phyloP scores from a whole-genome alignment of 2,888 invertebrate species.

The Malachius bipustulatus region DNA sequence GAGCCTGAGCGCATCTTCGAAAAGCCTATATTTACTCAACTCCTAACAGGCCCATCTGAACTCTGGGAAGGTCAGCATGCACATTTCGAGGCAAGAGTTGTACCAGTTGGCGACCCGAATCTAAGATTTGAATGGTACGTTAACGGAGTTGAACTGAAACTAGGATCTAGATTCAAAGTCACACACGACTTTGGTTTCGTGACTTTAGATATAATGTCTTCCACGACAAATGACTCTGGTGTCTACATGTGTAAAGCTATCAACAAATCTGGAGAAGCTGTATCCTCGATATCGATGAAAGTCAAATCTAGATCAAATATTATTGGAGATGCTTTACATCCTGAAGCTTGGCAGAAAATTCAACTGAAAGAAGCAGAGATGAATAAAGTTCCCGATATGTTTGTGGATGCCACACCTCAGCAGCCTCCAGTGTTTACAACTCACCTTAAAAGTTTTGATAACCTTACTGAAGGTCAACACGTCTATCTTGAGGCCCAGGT shows the following conservation, averaged over 20 bases:
- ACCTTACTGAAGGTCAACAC: constrained; percentile 75
- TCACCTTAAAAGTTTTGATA: constrained; percentile 74
- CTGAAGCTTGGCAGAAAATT: constrained; percentile 87
- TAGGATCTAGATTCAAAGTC: constrained; percentile 84
- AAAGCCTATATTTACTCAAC: constrained; percentile 84
- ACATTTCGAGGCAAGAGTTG: constrained; percentile 82
- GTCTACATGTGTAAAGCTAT: constrained; percentile 89
- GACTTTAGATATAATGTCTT: constrained; percentile 80
- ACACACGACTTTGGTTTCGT: constrained; percentile 92
- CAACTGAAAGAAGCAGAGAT: constrained; percentile 83
- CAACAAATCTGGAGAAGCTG: constrained; percentile 88
- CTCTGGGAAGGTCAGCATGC: constrained; percentile 86
- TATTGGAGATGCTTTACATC: constrained; percentile 73
- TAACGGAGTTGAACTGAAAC: constrained; percentile 84
- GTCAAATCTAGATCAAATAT: constrained; percentile 75
- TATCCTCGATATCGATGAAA: constrained; percentile 81
- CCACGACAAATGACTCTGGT: constrained; percentile 81
- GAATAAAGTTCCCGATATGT: constrained; percentile 82
- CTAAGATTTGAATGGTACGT: constrained; percentile 92
- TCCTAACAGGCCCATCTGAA: constrained; percentile 78
- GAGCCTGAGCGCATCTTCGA: constrained; percentile 74
- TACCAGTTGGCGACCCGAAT: constrained; percentile 87
- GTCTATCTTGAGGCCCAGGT: constrained; percentile 82
- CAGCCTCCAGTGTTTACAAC: constrained; percentile 94
- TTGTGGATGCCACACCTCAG: constrained; percentile 70